Evolutionary conservation across 2,888 invertebrate genomes (phyloP).

Genomic region (Drosophila mercatorum): DNA sequence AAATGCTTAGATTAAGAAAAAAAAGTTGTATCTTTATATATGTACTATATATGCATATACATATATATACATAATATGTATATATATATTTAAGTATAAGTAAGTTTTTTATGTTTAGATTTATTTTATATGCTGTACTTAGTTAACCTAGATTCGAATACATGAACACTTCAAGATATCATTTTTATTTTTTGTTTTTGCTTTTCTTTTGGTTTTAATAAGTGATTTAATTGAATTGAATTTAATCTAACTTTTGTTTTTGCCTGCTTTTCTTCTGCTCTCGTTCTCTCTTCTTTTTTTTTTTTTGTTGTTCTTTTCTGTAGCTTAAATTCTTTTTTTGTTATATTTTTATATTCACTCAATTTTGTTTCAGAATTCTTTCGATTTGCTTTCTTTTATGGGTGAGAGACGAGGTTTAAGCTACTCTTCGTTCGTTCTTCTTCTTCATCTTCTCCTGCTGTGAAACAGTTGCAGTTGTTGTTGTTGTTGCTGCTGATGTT

Average conservation of each 20-base stretch:
- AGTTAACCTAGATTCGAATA: slow-evolving; percentile 75
- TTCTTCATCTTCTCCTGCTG: neutral
- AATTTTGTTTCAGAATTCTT: slow-evolving; percentile 11
- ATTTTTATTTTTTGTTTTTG: slow-evolving; percentile 32
- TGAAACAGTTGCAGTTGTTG: slow-evolving; percentile 45
- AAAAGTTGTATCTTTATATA: slow-evolving; percentile 52
- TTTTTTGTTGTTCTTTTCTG: slow-evolving; percentile 2
- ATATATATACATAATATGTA: slow-evolving; percentile 21
- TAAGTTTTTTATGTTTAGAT: slow-evolving; percentile 56
- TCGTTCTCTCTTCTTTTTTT: slow-evolving; percentile 19
- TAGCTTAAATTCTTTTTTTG: slow-evolving; percentile 11
- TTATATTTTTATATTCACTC: slow-evolving; percentile 25
- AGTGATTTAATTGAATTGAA: slow-evolving; percentile 76
- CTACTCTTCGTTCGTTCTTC: slow-evolving; percentile 6
- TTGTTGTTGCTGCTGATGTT: slow-evolving; percentile 40
- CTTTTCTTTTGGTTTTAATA: slow-evolving; percentile 47
- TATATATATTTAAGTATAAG: slow-evolving; percentile 43
- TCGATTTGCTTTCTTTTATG: slow-evolving; percentile 7
- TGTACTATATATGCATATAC: slow-evolving; percentile 46
- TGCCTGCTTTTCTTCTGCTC: slow-evolving; percentile 29
- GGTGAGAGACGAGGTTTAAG: slow-evolving; percentile 20
- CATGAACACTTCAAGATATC: slow-evolving; percentile 81
- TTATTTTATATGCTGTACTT: slow-evolving; percentile 67
- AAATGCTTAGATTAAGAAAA: slow-evolving; percentile 73
- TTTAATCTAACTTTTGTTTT: slow-evolving; percentile 68